Evolutionary conservation across 2,797 vertebrate genomes (phyloP).

Genomic region (Dermochelys coriacea): DNA sequence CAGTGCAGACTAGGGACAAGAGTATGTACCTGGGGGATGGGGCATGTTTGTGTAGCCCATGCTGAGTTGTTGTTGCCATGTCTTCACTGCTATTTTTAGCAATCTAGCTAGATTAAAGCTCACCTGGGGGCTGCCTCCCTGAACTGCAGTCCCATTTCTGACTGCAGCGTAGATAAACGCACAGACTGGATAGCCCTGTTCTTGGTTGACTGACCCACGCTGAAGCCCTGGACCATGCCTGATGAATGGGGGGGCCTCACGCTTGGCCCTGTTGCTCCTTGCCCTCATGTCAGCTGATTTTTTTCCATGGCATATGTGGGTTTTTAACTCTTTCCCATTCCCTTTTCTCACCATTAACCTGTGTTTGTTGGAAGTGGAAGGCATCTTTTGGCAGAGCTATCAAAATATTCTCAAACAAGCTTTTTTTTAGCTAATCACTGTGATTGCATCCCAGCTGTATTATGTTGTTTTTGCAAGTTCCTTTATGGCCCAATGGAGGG

Average conservation of each 20-base stretch:
- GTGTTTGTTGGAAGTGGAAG: slow-evolving; percentile 61
- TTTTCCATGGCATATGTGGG: slow-evolving; percentile 56
- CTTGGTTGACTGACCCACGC: background rate
- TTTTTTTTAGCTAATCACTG: slow-evolving; percentile 55
- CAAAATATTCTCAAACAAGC: slow-evolving; percentile 56
- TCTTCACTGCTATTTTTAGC: background rate
- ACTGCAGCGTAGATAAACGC: background rate
- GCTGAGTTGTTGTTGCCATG: too few relatives aligned
- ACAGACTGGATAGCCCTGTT: background rate
- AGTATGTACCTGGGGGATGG: background rate
- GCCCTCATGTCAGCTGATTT: slow-evolving; percentile 39
- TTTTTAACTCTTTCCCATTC: slow-evolving; percentile 71
- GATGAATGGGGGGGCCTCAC: background rate
- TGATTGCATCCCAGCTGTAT: slow-evolving; percentile 46
- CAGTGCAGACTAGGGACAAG: background rate
- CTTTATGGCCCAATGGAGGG: slow-evolving; percentile 46
- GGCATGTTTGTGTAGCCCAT: background rate
- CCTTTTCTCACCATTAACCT: slow-evolving; percentile 63
- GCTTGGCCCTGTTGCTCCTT: slow-evolving; percentile 49
- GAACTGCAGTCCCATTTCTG: too few relatives aligned
- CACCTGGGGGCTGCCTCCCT: background rate
- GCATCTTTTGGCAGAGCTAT: slow-evolving; percentile 57
- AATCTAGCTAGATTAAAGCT: background rate
- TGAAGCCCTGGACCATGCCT: background rate
- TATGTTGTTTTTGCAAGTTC: slow-evolving; percentile 70